A percentile compares a stretch with the other conserved stretches of the same genome.
Conservation (phyloP, 2,113 vertebrate species). For the Labrus mixtus region DNA sequence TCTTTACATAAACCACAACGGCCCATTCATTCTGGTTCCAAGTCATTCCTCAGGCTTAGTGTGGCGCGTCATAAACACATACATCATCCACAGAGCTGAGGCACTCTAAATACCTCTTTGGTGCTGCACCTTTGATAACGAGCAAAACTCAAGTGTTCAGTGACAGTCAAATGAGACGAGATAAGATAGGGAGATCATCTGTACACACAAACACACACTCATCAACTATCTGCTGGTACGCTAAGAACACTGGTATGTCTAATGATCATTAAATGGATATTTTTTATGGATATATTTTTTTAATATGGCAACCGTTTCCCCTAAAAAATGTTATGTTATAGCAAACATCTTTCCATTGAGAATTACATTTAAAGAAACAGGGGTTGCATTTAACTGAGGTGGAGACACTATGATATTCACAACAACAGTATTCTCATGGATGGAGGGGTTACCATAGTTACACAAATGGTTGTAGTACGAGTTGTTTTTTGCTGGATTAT, state of each 20-base stretch:
- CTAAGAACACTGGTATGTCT: not conserved
- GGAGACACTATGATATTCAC: not conserved
- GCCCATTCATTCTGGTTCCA: slow-evolving; percentile 54
- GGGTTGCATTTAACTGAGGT: not conserved
- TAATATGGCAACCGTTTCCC: not conserved
- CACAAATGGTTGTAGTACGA: not conserved
- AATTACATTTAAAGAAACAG: not conserved
- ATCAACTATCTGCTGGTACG: slow-evolving; percentile 17
- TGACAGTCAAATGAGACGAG: slow-evolving; percentile 47
- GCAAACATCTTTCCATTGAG: not conserved
- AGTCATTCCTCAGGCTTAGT: slow-evolving; percentile 64
- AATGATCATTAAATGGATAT: not conserved
- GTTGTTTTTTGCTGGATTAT: not conserved
- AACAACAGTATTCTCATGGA: not conserved
- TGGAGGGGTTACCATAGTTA: not conserved
- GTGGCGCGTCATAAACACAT: slow-evolving; percentile 62
- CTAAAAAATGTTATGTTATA: not conserved
- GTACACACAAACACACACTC: slow-evolving; percentile 8
- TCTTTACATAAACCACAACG: slow-evolving; percentile 39
- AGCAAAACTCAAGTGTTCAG: slow-evolving; percentile 30
- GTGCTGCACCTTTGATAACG: slow-evolving; percentile 48
- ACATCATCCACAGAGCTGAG: slow-evolving; percentile 53
- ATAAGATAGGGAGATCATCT: slow-evolving; percentile 24
- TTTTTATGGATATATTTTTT: not conserved
- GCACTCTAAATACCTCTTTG: slow-evolving; percentile 33